phyloP scores from a whole-genome alignment of 2,113 vertebrate genomes.

The Limanda limanda region DNA sequence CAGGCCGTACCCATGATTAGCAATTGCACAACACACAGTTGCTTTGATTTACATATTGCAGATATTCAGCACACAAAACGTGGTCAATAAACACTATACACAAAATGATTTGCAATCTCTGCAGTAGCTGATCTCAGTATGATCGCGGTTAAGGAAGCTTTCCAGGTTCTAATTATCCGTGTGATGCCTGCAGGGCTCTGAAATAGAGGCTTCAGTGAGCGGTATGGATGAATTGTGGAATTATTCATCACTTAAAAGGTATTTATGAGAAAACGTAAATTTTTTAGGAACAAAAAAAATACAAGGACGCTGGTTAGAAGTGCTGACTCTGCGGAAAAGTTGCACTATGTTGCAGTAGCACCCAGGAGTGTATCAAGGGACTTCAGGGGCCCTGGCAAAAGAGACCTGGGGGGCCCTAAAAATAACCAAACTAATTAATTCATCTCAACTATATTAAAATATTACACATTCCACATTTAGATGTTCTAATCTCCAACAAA shows the following conservation, averaged over 20 bases:
- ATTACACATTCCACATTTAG: too few species aligned
- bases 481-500: too few species aligned
- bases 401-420: neutral
- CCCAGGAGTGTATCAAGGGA: neutral
- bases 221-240: neutral
- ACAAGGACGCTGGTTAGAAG: neutral
- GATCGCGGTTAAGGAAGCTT: constrained; percentile 28
- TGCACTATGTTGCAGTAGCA: neutral
- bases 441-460: neutral
- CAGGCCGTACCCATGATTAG: constrained; percentile 2
- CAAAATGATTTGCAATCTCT: neutral
- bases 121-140: neutral
- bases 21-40: neutral
- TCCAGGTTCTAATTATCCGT: constrained; percentile 12
- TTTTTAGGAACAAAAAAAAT: neutral
- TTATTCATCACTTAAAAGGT: neutral
- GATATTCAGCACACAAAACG: neutral
- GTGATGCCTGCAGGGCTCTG: neutral
- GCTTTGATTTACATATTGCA: neutral
- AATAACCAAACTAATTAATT: too few species aligned
- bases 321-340: neutral
- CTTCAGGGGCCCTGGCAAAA: neutral
- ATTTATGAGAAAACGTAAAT: neutral
- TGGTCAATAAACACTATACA: neutral
- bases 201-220: neutral